Conservation (phyloP, 1,140 invertebrate species). For the Patella vulgata region DNA sequence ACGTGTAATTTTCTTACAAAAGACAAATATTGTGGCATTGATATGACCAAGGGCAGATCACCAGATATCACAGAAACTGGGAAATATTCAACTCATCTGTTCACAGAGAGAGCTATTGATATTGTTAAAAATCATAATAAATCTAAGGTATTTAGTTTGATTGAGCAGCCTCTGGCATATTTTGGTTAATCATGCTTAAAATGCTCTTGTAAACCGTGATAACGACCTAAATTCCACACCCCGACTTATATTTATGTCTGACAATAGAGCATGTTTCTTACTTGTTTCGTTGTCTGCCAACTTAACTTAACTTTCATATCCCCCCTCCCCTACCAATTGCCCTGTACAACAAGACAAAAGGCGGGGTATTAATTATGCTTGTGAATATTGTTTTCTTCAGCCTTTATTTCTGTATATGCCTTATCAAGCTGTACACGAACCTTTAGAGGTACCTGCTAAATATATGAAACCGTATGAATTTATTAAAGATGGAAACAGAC, state of each 20-base stretch:
- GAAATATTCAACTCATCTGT: slow-evolving; percentile 51
- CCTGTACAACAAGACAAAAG: too few species aligned
- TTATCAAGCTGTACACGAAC: slow-evolving; percentile 55
- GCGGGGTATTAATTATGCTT: too few species aligned
- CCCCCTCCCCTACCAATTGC: too few species aligned
- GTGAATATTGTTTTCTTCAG: too few species aligned
- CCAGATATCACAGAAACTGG: slow-evolving; percentile 27
- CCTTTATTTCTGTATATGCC: slow-evolving; percentile 56
- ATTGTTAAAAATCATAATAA: slow-evolving; percentile 41
- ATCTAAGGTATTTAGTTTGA: slow-evolving; percentile 20
- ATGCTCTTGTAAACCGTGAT: too few species aligned
- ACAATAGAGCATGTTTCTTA: too few species aligned
- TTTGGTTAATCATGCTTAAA: too few species aligned
- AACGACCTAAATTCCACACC: too few species aligned
- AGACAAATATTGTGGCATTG: slow-evolving; percentile 28
- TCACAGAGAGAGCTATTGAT: slow-evolving; percentile 37
- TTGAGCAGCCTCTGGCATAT: too few species aligned
- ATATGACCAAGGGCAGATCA: slow-evolving; percentile 35
- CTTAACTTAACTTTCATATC: too few species aligned
- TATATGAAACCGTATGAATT: slow-evolving; percentile 53
- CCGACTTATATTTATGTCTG: too few species aligned
- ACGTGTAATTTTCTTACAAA: slow-evolving; percentile 2
- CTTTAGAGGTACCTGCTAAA: slow-evolving; percentile 56
- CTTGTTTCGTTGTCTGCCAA: too few species aligned
- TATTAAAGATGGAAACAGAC: slow-evolving; percentile 56